Conservation (phyloP, 2,797 vertebrate genomes). For the Heteromormyrus szaboi region DNA sequence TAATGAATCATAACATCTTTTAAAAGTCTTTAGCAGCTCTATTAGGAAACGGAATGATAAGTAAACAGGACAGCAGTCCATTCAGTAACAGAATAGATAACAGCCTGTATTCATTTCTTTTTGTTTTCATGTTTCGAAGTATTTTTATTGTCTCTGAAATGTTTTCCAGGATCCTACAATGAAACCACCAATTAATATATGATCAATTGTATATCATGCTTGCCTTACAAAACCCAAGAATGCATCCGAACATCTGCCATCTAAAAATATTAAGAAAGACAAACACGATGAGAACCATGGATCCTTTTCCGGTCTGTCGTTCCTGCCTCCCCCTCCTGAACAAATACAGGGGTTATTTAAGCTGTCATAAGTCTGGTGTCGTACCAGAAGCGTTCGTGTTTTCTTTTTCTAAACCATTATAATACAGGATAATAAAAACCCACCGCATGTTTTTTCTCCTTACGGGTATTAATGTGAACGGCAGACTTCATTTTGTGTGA, state of each 20-base stretch:
- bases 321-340: slow-evolving; percentile 42
- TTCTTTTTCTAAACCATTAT: slow-evolving; percentile 41
- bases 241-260: slow-evolving; percentile 40
- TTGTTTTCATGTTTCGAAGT: neutral
- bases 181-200: slow-evolving; percentile 29
- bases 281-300: slow-evolving; percentile 49
- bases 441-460: slow-evolving; percentile 41
- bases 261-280: slow-evolving; percentile 52
- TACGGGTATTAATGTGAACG: slow-evolving; percentile 10
- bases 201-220: slow-evolving; percentile 27
- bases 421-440: slow-evolving; percentile 48
- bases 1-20: neutral
- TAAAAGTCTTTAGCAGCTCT: neutral
- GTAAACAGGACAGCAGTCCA: neutral
- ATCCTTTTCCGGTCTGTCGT: slow-evolving; percentile 40
- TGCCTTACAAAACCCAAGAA: slow-evolving; percentile 38
- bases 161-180: neutral
- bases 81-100: neutral
- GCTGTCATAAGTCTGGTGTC: slow-evolving; percentile 46
- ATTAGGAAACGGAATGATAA: neutral
- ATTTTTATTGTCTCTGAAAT: neutral
- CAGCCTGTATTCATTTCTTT: neutral
- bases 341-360: slow-evolving; percentile 54
- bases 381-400: slow-evolving; percentile 35
- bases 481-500: neutral